phyloP scores from a whole-genome alignment of 1,140 invertebrate species.

The Dufourea novaeangliae region DNA sequence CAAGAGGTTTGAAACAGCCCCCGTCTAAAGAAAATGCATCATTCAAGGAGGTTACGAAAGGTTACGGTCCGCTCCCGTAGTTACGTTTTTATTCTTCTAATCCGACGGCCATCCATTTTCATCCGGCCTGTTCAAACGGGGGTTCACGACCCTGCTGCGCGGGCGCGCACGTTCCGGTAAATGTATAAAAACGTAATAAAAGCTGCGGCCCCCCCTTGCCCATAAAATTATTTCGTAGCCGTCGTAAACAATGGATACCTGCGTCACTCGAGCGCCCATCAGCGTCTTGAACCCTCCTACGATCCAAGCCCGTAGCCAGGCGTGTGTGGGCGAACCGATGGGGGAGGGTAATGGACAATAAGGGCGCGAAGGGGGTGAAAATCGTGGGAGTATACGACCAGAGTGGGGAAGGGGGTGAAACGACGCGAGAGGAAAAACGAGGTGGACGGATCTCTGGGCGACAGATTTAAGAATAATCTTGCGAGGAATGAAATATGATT shows the following conservation, averaged over 20 bases:
- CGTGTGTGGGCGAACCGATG: conserved; percentile 6
- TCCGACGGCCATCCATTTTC: background rate
- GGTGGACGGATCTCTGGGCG: conserved; percentile 11
- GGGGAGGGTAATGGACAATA: conserved; percentile 35
- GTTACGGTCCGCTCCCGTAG: background rate
- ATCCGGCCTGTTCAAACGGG: background rate
- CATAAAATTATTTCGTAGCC: conserved; percentile 45
- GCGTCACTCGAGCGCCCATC: conserved; percentile 46
- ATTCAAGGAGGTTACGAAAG: background rate
- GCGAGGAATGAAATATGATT: conserved; percentile 31
- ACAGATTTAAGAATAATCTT: conserved; percentile 42
- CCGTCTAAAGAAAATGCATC: background rate
- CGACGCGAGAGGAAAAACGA: background rate
- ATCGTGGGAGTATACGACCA: conserved; percentile 12
- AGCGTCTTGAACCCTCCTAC: conserved; percentile 8
- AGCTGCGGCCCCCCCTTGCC: background rate
- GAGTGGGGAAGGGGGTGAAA: no score
- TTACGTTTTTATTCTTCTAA: background rate
- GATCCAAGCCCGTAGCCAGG: no score
- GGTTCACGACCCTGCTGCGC: background rate
- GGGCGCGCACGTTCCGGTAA: background rate
- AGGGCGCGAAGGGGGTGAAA: conserved; percentile 15
- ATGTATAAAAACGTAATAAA: conserved; percentile 46
- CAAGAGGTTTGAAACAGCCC: background rate
- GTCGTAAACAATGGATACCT: conserved; percentile 39